Conservation (phyloP, 2,888 invertebrate species). For the Leucozona laternaria region DNA sequence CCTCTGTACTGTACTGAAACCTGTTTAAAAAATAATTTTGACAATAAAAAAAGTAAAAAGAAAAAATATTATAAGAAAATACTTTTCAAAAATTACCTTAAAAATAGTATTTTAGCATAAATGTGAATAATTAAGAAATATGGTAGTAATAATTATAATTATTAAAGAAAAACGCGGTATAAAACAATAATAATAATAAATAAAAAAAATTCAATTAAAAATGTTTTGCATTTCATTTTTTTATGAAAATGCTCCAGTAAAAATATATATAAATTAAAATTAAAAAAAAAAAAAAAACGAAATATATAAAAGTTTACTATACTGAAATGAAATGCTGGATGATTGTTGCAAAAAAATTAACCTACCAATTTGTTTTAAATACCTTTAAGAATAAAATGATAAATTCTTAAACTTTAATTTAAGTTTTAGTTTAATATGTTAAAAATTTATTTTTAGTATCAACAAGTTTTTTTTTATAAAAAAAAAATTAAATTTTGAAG, state of each 20-base stretch:
- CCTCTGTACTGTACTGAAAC: slow-evolving; percentile 74
- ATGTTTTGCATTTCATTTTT: slow-evolving; percentile 44
- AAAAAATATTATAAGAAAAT: slow-evolving; percentile 57
- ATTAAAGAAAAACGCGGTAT: slow-evolving; percentile 10
- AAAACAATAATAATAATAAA: slow-evolving; percentile 37
- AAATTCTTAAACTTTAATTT: too few species aligned
- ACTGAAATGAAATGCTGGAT: slow-evolving; percentile 53
- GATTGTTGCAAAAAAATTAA: not conserved
- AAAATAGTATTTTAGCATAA: slow-evolving; percentile 38
- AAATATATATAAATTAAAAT: not conserved
- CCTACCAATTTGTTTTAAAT: not conserved
- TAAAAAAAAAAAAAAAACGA: slow-evolving; percentile 5
- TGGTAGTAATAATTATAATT: slow-evolving; percentile 41
- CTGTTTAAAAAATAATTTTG: slow-evolving; percentile 77
- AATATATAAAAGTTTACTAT: slow-evolving; percentile 2
- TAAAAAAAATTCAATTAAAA: slow-evolving; percentile 13
- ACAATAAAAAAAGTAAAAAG: slow-evolving; percentile 76
- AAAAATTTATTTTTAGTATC: too few species aligned
- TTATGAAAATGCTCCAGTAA: slow-evolving; percentile 33
- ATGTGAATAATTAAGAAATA: slow-evolving; percentile 33
- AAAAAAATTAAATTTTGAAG: not conserved
- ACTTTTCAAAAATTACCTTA: slow-evolving; percentile 61
- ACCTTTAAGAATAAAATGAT: too few species aligned
- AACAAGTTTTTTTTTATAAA: not conserved
- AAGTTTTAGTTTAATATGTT: too few species aligned